phyloP scores from a whole-genome alignment of 2,888 invertebrate genomes.

The Drosophila anomalipes region DNA sequence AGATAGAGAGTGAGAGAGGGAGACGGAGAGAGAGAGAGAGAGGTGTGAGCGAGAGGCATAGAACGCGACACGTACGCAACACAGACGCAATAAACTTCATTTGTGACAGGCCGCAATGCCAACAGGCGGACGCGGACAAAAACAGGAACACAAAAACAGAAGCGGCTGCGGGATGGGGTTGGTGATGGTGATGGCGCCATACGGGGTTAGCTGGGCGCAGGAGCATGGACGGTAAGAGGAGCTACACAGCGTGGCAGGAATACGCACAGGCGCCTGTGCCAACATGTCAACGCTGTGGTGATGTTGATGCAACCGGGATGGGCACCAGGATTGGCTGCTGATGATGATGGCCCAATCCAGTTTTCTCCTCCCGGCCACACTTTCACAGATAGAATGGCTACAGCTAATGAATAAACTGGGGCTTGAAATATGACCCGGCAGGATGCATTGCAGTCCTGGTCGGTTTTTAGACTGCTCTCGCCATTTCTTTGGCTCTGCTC shows the following conservation, averaged over 20 bases:
- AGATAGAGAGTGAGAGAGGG: background rate
- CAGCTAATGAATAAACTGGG: constrained; percentile 70
- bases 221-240: constrained; percentile 1
- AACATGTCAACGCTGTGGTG: constrained; percentile 75
- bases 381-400: background rate
- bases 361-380: background rate
- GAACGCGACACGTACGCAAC: constrained; percentile 58
- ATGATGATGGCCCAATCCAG: constrained; percentile 9
- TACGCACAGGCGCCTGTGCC: constrained; percentile 46
- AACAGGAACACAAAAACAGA: constrained; percentile 57
- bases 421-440: constrained; percentile 56
- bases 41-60: constrained; percentile 7
- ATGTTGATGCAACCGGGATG: constrained; percentile 48
- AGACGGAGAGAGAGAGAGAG: background rate
- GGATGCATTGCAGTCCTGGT: constrained; percentile 26
- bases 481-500: constrained; percentile 15
- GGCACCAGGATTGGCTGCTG: constrained; percentile 35
- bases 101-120: constrained; percentile 83
- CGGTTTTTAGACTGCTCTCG: background rate
- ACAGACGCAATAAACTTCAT: constrained; percentile 84
- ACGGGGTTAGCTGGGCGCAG: constrained; percentile 1
- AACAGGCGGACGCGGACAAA: constrained; percentile 62
- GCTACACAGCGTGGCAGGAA: constrained; percentile 8
- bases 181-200: background rate
- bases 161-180: background rate